Evolutionary conservation across 2,797 vertebrate species (phyloP), one percentile per base, ranked within the genome.

Genomic region (Sebastiscus tertius): DNA sequence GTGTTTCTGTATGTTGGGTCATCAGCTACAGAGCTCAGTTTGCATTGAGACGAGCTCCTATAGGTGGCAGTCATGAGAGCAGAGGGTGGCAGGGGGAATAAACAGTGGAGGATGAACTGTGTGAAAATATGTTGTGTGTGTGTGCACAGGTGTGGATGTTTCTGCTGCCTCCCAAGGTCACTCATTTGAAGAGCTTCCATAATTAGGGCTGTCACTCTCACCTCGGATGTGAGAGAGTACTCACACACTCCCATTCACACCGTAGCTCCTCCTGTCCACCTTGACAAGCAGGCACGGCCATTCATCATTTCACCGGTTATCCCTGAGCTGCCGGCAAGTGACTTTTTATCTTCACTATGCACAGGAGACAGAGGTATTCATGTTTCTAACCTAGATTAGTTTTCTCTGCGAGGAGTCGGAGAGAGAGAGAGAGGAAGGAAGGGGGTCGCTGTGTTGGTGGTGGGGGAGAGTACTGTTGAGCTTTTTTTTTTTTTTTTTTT

Each of bases 291-390:
- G 74, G 58, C 86, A 79, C 36, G 81, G 85, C 83, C 91, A 94
- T 95, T 93, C 91, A 94, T 95, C 91, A 94, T 91, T 88, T 83
- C 33, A 22, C 70, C 72, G 81, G 77, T 86, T 88, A 82, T 90
- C 91, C 91, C 87, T 85, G 91, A 91, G 82, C 88, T 86, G 90
- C 85, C 72, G 68, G 83, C 84, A 54, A 81, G 79, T 49, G 36
- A 88, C 91, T 91, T 92, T n/a, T 89, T 86, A 90, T 93, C 89
- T 91, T 90, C 83, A 86, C 84, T 85, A 59, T 74, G 79, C 82
- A 86, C 84, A 33, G 56, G 74, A 85, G 80, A 87, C 66, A n/a
- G 59, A 26, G 60, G 52, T 56, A 64, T 85, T 91, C 85, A 86
- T 87, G 75, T 88, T 90, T 87, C 72, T 78, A 74, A 79, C 72